phyloP scores from a whole-genome alignment of 30 jellyfish, hydroid and myxozoan species.

The Pseudorhiza aurosa region DNA sequence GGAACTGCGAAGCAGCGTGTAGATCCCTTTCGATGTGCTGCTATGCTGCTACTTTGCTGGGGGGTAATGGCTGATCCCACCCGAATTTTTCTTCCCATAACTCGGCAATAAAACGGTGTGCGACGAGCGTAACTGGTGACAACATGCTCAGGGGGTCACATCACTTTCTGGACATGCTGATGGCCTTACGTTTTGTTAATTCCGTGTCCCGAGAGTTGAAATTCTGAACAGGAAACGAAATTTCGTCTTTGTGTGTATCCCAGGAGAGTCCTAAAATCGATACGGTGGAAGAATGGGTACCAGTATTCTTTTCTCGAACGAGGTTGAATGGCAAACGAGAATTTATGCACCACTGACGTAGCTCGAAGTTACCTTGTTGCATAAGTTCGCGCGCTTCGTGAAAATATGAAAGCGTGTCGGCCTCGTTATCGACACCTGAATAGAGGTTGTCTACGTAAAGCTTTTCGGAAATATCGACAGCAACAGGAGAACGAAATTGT shows the following conservation, averaged over 20 bases:
- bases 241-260: not conserved
- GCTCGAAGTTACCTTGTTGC: slow-evolving; percentile 2
- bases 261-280: slow-evolving; percentile 10
- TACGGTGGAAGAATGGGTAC: slow-evolving; percentile 9
- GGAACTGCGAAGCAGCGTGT: slow-evolving; percentile 2
- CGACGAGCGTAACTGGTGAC: slow-evolving; percentile 25
- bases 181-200: not conserved
- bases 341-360: slow-evolving; percentile 13
- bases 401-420: not conserved
- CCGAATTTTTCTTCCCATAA: slow-evolving; percentile 24
- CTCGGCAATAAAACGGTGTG: slow-evolving; percentile 25
- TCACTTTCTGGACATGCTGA: not conserved
- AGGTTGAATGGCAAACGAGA: not conserved
- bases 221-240: not conserved
- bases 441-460: slow-evolving; percentile 38
- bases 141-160: not conserved
- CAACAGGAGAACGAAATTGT: slow-evolving; percentile 13
- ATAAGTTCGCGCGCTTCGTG: slow-evolving; percentile 1
- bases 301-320: not conserved
- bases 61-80: slow-evolving; percentile 53
- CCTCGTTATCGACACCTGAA: slow-evolving; percentile 28
- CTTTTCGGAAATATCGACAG: slow-evolving; percentile 31
- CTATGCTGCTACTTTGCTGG: not conserved
- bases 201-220: not conserved
- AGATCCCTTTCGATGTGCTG: slow-evolving; percentile 10